Evolutionary conservation across 2,888 invertebrate genomes (phyloP).

Genomic region (Hydriomena furcata): DNA sequence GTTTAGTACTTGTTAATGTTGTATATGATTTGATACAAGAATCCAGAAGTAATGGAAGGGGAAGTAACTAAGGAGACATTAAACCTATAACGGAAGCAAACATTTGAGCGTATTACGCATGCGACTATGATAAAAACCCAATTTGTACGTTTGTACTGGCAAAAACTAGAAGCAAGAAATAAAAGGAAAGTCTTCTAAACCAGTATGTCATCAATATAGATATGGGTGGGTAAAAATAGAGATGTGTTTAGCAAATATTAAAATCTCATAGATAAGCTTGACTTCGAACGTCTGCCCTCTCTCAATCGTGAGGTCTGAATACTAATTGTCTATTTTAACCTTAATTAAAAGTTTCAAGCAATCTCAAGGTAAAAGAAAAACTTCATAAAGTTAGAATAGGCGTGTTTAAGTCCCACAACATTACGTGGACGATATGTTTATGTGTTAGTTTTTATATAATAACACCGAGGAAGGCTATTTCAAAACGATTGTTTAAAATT

Average conservation of each 20-base stretch:
- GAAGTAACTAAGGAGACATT: constrained; percentile 5
- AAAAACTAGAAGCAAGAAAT: not conserved
- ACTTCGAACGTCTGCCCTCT: too few relatives aligned
- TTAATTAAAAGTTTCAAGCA: too few relatives aligned
- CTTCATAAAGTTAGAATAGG: too few relatives aligned
- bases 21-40: not conserved
- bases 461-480: constrained; percentile 34
- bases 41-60: constrained; percentile 12
- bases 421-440: constrained; percentile 14
- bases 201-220: too few relatives aligned
- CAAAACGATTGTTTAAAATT: constrained; percentile 41
- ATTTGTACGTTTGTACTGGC: constrained; percentile 1
- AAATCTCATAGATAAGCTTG: too few relatives aligned
- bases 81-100: constrained; percentile 9
- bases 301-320: too few relatives aligned
- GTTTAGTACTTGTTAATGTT: constrained; percentile 11
- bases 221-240: too few relatives aligned
- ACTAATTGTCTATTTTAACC: too few relatives aligned
- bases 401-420: not conserved
- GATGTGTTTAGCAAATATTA: too few relatives aligned
- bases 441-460: constrained; percentile 37
- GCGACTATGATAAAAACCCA: constrained; percentile 8
- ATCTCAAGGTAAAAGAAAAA: not conserved
- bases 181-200: not conserved
- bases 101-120: constrained; percentile 12